These are phyloP conservation scores for Menura novaehollandiae DNA, from an alignment of 2,113 vertebrate genomes.

Conservation along the genomic window DNA sequence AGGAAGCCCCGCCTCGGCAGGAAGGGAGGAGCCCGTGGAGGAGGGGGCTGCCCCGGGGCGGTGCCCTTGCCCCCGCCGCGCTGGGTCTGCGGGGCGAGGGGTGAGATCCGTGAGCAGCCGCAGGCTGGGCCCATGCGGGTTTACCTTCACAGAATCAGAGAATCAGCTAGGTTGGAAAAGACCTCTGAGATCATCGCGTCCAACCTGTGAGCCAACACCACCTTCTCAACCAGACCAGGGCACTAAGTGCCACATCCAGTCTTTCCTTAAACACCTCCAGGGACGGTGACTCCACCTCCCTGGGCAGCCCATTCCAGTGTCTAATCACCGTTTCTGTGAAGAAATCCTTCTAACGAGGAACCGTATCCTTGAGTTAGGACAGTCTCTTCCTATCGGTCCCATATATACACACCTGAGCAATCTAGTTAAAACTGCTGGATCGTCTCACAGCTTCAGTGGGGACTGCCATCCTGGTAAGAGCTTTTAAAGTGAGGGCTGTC, in stretches of 20 bases:
- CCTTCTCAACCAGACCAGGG: accelerated
- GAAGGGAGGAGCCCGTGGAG: neutral
- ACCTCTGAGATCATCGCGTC: neutral
- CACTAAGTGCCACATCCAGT: neutral
- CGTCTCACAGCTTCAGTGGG: too few species aligned
- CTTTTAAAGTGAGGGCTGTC: neutral
- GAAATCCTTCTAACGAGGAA: neutral
- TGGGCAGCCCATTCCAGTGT: too few species aligned
- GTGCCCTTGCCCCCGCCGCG: neutral
- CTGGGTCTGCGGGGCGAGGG: neutral
- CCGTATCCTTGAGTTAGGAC: too few species aligned
- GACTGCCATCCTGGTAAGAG: too few species aligned
- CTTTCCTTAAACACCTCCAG: neutral
- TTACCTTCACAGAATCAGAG: neutral
- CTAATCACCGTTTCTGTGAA: neutral
- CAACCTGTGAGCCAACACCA: neutral
- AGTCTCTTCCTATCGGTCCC: neutral
- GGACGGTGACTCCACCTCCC: neutral
- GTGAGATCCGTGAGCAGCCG: too few species aligned
- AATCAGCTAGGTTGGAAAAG: accelerated
- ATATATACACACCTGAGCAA: neutral
- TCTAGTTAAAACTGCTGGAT: neutral
- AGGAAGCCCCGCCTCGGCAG: neutral
- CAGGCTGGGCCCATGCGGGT: accelerated
- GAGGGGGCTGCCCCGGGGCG: neutral